Percentiles rank a stretch among this genome's conserved stretches.
Evolutionary conservation across 2,113 vertebrate species (phyloP).

Genomic region (Bos javanicus): DNA sequence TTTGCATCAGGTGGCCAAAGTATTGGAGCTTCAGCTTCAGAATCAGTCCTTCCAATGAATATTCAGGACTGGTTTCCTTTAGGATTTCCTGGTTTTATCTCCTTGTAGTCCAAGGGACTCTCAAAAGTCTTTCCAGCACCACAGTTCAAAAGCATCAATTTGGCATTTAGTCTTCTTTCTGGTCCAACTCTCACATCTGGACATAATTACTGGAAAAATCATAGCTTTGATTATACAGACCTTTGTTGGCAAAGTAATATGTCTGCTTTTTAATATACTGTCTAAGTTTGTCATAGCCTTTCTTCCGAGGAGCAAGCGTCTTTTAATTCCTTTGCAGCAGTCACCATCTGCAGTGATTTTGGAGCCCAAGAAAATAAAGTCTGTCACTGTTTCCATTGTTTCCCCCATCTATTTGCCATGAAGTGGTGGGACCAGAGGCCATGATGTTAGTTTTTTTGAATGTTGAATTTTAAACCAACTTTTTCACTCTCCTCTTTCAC

Average conservation of each 20-base stretch:
- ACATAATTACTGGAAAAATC: neutral
- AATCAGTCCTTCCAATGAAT: neutral
- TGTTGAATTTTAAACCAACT: neutral
- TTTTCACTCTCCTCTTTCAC: neutral
- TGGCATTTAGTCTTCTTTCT: neutral
- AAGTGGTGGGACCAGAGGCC: neutral
- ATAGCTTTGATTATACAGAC: neutral
- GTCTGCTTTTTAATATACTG: neutral
- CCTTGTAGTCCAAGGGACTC: neutral
- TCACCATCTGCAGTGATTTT: neutral
- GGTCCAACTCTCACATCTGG: neutral
- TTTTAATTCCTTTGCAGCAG: neutral
- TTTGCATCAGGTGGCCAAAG: neutral
- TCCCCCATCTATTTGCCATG: neutral
- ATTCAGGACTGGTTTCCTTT: neutral
- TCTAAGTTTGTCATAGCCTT: neutral
- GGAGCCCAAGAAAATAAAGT: neutral
- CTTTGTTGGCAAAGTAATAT: neutral
- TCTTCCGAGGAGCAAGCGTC: neutral
- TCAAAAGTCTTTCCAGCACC: neutral
- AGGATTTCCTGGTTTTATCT: neutral
- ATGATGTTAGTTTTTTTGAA: neutral
- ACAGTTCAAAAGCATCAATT: neutral
- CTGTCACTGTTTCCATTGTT: neutral
- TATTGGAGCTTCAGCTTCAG: neutral